phyloP scores from a whole-genome alignment of 2,797 vertebrate genomes.

The Chelonia mydas region DNA sequence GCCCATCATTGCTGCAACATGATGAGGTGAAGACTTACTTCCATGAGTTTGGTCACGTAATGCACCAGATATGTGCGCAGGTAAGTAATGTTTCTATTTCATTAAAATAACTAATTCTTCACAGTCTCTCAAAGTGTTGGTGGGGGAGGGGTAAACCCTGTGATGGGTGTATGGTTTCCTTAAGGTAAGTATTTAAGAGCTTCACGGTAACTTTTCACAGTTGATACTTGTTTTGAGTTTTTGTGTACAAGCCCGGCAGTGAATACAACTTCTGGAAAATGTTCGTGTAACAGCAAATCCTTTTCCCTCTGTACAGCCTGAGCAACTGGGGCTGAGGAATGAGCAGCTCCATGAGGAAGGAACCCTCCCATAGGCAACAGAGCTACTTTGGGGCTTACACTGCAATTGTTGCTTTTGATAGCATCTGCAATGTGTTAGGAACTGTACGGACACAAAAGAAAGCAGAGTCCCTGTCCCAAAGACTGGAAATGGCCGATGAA shows the following conservation, averaged over 20 bases:
- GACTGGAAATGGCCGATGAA: neutral
- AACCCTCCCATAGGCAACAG: neutral
- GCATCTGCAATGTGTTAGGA: neutral
- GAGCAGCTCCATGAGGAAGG: neutral
- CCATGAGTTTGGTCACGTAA: constrained; percentile 96
- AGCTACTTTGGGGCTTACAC: neutral
- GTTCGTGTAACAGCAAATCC: neutral
- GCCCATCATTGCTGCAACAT: constrained; percentile 90
- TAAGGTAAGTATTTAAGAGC: neutral
- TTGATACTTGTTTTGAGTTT: neutral
- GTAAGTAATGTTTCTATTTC: constrained; percentile 73
- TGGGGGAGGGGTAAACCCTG: neutral
- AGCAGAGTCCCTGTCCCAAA: neutral
- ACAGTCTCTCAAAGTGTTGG: neutral
- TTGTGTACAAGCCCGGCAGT: neutral
- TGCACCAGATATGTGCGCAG: constrained; percentile 97
- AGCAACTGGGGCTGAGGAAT: neutral
- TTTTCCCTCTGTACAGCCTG: neutral
- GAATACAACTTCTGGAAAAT: neutral
- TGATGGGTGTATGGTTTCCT: neutral
- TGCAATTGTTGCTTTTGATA: neutral
- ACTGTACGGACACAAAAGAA: neutral
- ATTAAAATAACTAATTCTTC: neutral
- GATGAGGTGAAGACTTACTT: constrained; percentile 96
- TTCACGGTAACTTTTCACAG: neutral